These are phyloP conservation scores for Neoscelio sp. DNA, from an alignment of 2,888 invertebrate species.

Conservation along the genomic window DNA sequence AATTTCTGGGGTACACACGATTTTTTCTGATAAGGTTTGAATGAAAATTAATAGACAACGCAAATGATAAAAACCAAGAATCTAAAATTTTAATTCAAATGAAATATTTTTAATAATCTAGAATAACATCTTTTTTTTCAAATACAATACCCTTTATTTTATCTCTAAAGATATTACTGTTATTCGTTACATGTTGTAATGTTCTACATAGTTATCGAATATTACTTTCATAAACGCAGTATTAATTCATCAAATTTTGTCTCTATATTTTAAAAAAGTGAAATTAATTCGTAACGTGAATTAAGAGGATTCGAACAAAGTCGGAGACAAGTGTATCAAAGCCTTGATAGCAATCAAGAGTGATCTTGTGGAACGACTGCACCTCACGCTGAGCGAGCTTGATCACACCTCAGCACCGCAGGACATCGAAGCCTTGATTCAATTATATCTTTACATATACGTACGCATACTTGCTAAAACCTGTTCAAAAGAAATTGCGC, in stretches of 20 bases:
- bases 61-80: no score
- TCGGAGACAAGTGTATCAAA: slow-evolving; percentile 72
- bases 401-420: slow-evolving; percentile 79
- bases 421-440: slow-evolving; percentile 79
- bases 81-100: no score
- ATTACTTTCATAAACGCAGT: not conserved
- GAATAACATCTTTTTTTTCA: no score
- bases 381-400: slow-evolving; percentile 78
- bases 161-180: no score
- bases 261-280: not conserved
- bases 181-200: no score
- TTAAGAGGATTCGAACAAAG: slow-evolving; percentile 52
- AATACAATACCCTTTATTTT: no score
- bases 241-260: not conserved
- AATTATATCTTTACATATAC: slow-evolving; percentile 75
- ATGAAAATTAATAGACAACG: no score
- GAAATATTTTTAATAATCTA: no score
- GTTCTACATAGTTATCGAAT: no score
- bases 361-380: slow-evolving; percentile 68
- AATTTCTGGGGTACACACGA: no score
- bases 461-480: slow-evolving; percentile 70
- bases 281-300: slow-evolving; percentile 38
- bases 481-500: slow-evolving; percentile 67
- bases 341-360: slow-evolving; percentile 71
- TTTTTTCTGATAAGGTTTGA: no score